Evolutionary conservation across 2,797 vertebrate genomes (phyloP).

Genomic region (Mallotus villosus): DNA sequence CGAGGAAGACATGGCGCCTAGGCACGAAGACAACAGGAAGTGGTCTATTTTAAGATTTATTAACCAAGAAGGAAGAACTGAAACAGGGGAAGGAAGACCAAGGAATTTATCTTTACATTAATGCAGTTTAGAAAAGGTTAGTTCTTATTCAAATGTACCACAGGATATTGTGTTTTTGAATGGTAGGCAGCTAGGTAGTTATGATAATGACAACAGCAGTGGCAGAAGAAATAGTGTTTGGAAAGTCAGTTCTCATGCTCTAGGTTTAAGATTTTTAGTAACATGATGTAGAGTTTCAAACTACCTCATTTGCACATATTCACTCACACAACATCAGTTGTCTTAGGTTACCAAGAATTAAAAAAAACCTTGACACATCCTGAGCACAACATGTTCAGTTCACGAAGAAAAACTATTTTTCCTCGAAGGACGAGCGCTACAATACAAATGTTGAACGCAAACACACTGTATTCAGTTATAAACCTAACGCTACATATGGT

Average conservation of each 20-base stretch:
- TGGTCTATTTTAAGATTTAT: no score
- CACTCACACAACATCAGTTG: not conserved
- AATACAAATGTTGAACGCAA: not conserved
- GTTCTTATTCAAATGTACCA: no score
- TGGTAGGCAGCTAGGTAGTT: not conserved
- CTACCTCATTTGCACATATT: not conserved
- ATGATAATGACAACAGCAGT: not conserved
- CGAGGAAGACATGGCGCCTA: no score
- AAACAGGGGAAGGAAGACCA: no score
- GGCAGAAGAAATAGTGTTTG: not conserved
- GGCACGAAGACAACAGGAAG: no score
- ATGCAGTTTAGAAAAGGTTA: not conserved
- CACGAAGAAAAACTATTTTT: slow-evolving; percentile 7
- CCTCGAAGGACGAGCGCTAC: not conserved
- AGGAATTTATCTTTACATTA: not conserved
- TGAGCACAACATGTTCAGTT: not conserved
- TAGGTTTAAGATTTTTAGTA: not conserved
- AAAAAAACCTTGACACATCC: not conserved
- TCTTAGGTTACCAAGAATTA: slow-evolving; percentile 31
- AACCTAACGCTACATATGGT: no score
- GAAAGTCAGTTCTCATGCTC: not conserved
- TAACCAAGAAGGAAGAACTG: no score
- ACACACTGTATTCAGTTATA: not conserved
- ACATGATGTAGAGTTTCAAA: not conserved
- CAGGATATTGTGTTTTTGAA: no score